These are phyloP conservation scores for Rhopalosiphum padi DNA, from an alignment of 1,140 invertebrate species.

Conservation along the genomic window DNA sequence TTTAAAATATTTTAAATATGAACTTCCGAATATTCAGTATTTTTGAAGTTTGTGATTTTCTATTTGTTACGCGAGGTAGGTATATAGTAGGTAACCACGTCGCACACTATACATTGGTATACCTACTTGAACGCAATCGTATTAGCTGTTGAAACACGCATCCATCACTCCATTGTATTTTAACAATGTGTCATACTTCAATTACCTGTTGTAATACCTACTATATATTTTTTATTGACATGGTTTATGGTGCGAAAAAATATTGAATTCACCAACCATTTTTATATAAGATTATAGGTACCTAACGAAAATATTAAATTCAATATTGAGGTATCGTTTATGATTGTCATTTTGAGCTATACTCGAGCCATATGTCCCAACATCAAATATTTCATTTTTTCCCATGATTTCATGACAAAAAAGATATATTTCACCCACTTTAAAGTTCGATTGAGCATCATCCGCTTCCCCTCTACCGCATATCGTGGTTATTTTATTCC, in stretches of 20 bases:
- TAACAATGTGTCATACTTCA: neutral
- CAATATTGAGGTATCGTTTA: neutral
- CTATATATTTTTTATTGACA: neutral
- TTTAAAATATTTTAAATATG: neutral
- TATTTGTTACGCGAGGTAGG: neutral
- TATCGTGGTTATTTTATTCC: no score
- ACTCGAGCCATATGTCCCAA: neutral
- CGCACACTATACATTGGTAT: no score
- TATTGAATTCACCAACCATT: no score
- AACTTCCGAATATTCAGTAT: neutral
- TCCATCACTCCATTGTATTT: neutral
- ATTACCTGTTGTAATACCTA: neutral
- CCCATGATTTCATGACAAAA: no score
- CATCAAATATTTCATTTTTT: neutral
- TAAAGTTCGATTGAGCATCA: no score
- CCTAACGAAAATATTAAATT: neutral
- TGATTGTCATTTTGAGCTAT: neutral
- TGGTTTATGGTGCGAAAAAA: neutral
- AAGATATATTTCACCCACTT: no score
- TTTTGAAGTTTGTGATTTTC: neutral
- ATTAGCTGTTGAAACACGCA: no score
- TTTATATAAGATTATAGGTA: no score
- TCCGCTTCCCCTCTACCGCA: no score
- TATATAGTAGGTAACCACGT: no score
- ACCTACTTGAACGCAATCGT: no score